Conservation (phyloP, 2,888 invertebrate genomes). For the Neuroscelio doddi region DNA sequence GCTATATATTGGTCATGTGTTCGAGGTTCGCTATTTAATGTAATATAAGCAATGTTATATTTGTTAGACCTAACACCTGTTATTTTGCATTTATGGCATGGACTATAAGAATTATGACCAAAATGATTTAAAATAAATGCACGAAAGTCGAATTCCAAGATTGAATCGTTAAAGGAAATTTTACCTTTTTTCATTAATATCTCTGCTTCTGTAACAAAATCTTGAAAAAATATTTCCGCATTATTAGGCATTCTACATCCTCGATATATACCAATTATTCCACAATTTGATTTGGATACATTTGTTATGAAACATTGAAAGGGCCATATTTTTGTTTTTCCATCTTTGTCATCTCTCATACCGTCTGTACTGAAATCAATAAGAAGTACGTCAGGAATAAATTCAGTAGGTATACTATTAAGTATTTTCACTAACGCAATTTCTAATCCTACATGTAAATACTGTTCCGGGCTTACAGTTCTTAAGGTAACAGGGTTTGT, state of each 20-base stretch:
- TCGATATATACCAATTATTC: too few relatives aligned
- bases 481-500: too few relatives aligned
- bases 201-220: neutral
- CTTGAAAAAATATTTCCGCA: neutral
- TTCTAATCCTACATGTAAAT: too few relatives aligned
- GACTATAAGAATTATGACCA: conserved; percentile 3
- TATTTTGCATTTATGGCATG: conserved; percentile 9
- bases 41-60: neutral
- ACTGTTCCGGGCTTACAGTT: too few relatives aligned
- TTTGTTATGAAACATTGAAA: too few relatives aligned
- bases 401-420: too few relatives aligned
- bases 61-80: neutral
- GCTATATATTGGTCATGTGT: conserved; percentile 9
- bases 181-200: neutral
- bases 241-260: neutral
- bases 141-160: neutral
- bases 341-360: too few relatives aligned
- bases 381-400: too few relatives aligned
- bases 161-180: neutral
- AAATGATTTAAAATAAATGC: conserved; percentile 9
- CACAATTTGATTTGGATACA: too few relatives aligned
- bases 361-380: too few relatives aligned
- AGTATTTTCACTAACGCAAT: too few relatives aligned
- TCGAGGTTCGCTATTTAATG: neutral
- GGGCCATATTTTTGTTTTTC: too few relatives aligned